These are phyloP conservation scores for Nebria salina DNA, from an alignment of 2,888 invertebrate genomes.

Conservation along the genomic window DNA sequence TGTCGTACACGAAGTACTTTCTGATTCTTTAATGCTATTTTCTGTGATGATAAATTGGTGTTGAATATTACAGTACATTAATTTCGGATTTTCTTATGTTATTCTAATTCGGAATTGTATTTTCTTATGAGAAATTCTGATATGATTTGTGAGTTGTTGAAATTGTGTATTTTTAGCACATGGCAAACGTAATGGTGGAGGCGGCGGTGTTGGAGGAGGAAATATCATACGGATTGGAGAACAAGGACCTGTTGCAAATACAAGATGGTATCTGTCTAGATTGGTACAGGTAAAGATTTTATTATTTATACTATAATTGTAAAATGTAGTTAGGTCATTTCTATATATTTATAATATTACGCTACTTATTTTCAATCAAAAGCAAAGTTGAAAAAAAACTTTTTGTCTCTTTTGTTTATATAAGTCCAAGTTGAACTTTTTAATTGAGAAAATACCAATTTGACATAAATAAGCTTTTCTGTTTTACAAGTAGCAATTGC, in stretches of 20 bases:
- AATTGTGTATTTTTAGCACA: slow-evolving; percentile 64
- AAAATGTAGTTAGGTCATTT: background rate
- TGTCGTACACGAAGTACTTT: too few relatives aligned
- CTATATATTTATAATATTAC: too few relatives aligned
- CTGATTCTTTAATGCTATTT: too few relatives aligned
- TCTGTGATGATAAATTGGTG: too few relatives aligned
- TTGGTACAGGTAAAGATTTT: slow-evolving; percentile 51
- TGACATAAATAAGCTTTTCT: too few relatives aligned
- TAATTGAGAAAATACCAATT: too few relatives aligned
- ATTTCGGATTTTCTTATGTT: too few relatives aligned
- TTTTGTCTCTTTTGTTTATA: too few relatives aligned
- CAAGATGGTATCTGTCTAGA: slow-evolving; percentile 56
- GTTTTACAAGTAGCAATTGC: too few relatives aligned
- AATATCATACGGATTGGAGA: slow-evolving; percentile 2
- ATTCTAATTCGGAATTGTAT: background rate
- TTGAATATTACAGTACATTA: background rate
- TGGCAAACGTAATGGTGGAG: slow-evolving; percentile 69
- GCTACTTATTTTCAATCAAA: too few relatives aligned
- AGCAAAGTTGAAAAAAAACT: too few relatives aligned
- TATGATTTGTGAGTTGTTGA: background rate
- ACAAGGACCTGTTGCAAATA: slow-evolving; percentile 44
- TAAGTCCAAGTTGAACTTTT: too few relatives aligned
- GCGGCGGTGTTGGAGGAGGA: slow-evolving; percentile 55
- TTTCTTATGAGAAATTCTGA: background rate
- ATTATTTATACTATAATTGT: slow-evolving; percentile 3